Evolutionary conservation across 2,113 vertebrate genomes (phyloP).

Genomic region (Odocoileus hemionus): DNA sequence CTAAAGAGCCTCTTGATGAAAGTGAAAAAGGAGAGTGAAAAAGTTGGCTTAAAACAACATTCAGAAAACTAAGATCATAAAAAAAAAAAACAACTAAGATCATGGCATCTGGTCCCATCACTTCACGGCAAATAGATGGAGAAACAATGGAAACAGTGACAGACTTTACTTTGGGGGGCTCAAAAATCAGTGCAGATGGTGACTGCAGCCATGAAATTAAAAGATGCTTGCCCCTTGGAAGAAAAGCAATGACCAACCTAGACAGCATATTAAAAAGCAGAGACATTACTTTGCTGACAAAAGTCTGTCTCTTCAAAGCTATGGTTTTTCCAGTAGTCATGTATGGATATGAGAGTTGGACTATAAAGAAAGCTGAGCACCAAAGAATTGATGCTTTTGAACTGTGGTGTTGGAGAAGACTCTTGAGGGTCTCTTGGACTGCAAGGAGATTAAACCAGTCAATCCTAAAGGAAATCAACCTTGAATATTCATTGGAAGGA

Average conservation of each 20-base stretch:
- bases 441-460: background rate
- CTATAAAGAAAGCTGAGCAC: background rate
- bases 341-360: background rate
- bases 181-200: background rate
- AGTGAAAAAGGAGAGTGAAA: background rate
- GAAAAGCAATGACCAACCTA: background rate
- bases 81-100: background rate
- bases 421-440: background rate
- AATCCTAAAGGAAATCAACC: background rate
- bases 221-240: background rate
- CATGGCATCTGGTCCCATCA: background rate
- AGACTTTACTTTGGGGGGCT: background rate
- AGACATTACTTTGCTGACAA: background rate
- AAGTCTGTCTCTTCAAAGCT: background rate
- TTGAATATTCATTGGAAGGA: background rate
- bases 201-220: background rate
- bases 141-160: background rate
- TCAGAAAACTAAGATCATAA: background rate
- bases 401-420: background rate
- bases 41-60: background rate
- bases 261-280: background rate
- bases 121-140: background rate
- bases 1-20: background rate
- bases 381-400: background rate
- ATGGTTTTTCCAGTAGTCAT: background rate